Evolutionary conservation across 1,140 invertebrate genomes (phyloP).

Genomic region (Asbolus verrucosus): DNA sequence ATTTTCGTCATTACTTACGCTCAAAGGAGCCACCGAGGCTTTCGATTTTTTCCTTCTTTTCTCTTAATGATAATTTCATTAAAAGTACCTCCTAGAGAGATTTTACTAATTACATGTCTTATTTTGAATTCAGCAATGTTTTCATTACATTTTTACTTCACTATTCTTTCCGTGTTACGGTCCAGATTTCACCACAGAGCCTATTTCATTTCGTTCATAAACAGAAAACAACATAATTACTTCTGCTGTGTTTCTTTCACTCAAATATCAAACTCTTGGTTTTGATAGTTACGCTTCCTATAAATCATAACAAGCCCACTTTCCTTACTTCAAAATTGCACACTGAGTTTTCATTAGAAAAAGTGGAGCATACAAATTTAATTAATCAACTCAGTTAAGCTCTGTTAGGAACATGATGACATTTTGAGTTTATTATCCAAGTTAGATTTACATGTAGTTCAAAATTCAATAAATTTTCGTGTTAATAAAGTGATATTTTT

Average conservation of each 20-base stretch:
- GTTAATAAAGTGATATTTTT: no score
- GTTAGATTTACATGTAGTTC: no score
- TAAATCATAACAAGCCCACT: not conserved
- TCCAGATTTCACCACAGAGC: not conserved
- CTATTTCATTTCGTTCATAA: not conserved
- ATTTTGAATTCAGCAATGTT: conserved; percentile 4
- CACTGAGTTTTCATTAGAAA: no score
- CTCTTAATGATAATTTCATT: conserved; percentile 25
- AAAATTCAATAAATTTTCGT: no score
- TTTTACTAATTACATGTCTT: conserved; percentile 10
- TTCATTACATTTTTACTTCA: conserved; percentile 20
- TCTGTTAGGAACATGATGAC: no score
- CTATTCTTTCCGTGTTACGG: not conserved
- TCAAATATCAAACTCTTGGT: not conserved
- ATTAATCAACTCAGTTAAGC: no score
- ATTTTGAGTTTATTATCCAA: no score
- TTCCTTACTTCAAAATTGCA: not conserved
- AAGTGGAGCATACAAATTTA: no score
- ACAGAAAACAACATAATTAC: not conserved
- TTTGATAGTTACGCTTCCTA: not conserved
- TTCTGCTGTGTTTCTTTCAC: not conserved
- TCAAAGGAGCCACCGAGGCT: not conserved
- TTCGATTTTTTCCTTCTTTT: conserved; percentile 15
- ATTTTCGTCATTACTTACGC: conserved; percentile 1
- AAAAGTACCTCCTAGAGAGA: conserved; percentile 23